Base-by-base conservation (phyloP, 2,113 vertebrate species). In the Poicephalus gulielmi region DNA sequence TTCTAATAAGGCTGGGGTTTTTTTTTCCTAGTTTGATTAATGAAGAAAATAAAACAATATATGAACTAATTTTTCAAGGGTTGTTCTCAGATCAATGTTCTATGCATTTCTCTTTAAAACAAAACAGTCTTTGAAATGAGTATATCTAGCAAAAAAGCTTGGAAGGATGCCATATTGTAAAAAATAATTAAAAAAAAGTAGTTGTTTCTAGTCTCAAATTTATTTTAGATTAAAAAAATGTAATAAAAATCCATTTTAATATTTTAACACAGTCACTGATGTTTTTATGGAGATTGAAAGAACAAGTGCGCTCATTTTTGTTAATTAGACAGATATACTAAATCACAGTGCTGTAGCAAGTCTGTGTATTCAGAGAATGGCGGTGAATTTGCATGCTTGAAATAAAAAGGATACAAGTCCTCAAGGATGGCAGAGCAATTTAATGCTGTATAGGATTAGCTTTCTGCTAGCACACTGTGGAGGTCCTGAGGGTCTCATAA, bases 361-460 rank as follows among this genome's bases (percentile, higher is more conserved):
- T 23, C 50, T 88, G 17, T 67, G 64, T 77, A 71, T 85, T 93
- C 83, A 92, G 83, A 95, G 30, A 93, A 93, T 23, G 50, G 6
- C 1, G 1, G 39, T 39, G 55, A 85, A 94, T 82, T 79, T 94
- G 39, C 69, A 93, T 52, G 78, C 71, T 87, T 90, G 67, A 94
- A 97, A 91, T 88, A 96, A 59, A 94, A 92, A 90, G 14, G 17
- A 10, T 69, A 46, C 5, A 82, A 68, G 28, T 83, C 83, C 87
- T 97, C 73, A 90, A 94, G 83, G 94, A 74, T 69, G 59, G 13
- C 6, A 15, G 11, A 96, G 6, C n/a, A 97, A 95, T 93, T 95
- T 87, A 95, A 57, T 81, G 63, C 35, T 94, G 19, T 50, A 13
- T 53, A 86, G 63, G 59, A 93, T 96, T 97, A 91, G 64, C 59